These are phyloP conservation scores for Macrostomum lignano DNA, from an alignment of 1,140 invertebrate genomes.

Conservation along the genomic window DNA sequence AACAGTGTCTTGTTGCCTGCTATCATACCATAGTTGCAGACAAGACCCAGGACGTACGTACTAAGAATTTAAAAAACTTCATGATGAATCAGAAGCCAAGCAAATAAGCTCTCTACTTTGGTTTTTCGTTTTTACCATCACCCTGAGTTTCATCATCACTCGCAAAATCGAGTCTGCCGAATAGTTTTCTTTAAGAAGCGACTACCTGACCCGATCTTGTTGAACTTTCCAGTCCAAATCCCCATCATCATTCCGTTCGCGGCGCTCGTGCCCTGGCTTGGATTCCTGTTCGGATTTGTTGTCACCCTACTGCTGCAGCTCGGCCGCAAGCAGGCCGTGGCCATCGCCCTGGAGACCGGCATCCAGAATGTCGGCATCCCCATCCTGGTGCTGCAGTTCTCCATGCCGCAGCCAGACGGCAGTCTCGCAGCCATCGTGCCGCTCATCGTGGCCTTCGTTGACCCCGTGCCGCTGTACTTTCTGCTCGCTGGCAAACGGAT, in stretches of 20 bases:
- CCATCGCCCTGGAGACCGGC: constrained; percentile 68
- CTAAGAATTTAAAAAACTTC: no score
- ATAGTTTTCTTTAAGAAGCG: no score
- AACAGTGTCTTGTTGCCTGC: no score
- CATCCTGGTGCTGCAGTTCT: constrained; percentile 42
- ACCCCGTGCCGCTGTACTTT: constrained; percentile 11
- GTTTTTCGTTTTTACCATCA: no score
- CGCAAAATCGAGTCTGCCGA: no score
- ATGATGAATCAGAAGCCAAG: no score
- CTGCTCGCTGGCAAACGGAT: constrained; percentile 3
- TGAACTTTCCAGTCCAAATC: no score
- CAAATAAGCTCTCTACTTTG: no score
- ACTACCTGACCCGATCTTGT: no score
- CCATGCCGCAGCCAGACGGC: constrained; percentile 15
- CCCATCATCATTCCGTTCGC: constrained; percentile 47
- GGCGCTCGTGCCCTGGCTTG: constrained; percentile 48
- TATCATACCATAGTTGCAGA: no score
- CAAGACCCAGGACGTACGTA: no score
- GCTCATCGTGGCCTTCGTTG: constrained; percentile 12
- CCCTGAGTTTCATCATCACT: no score
- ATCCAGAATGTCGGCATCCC: constrained; percentile 75
- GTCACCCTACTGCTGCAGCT: constrained; percentile 35
- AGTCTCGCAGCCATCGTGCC: constrained; percentile 15
- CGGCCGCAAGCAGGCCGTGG: constrained; percentile 37
- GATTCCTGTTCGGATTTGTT: constrained; percentile 42